Base-by-base conservation (phyloP, 2,113 vertebrate species). In the Campylomormyrus tamandua region DNA sequence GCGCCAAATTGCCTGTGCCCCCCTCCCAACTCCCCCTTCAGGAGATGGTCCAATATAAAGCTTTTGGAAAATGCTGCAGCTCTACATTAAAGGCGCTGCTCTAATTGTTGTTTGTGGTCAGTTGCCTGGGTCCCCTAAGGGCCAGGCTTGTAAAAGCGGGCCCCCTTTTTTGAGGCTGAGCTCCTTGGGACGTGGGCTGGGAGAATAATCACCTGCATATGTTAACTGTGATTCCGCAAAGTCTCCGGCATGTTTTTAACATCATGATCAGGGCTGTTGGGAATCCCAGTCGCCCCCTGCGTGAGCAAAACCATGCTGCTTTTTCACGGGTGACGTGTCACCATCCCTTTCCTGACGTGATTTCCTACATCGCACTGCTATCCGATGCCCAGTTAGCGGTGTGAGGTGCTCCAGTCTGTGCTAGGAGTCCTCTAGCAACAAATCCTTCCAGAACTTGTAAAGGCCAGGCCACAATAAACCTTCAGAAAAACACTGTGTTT, bases 181-280 rank as follows among this genome's bases (percentile, higher is more conserved):
- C 91, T 94, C 93, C 93, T 94, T 90, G 92, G 91, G 92, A 91
- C 94, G 93, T 90, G 89, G 74, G 90, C 62, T 70, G 91, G 94
- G 93, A 92, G 94, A 94, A 94, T 94, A 94, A 95, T 94, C 93
- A 92, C 93, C 94, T 93, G 90, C 91, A 91, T 92, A 90, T 94
- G 93, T 91, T 91, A 83, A 88, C 91, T 91, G 92, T 93, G 91
- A 90, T 93, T 90, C 91, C 91, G 84, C 92, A 92, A 93, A 92
- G 91, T 91, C 92, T 93, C 42, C 80, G 90, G 92, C 80, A 70
- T 48, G 88, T 91, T 93, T 74, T n/a, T 39, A 42, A 42, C 35
- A 77, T 39, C 70, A 39, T 13, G 39, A 7, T 80, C 4, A 53
- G 17, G 39, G 21, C 42, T 8, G 46, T 27, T 24, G 21, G 21